phyloP scores from a whole-genome alignment of 1,140 invertebrate species.

The Drosophila biarmipes region DNA sequence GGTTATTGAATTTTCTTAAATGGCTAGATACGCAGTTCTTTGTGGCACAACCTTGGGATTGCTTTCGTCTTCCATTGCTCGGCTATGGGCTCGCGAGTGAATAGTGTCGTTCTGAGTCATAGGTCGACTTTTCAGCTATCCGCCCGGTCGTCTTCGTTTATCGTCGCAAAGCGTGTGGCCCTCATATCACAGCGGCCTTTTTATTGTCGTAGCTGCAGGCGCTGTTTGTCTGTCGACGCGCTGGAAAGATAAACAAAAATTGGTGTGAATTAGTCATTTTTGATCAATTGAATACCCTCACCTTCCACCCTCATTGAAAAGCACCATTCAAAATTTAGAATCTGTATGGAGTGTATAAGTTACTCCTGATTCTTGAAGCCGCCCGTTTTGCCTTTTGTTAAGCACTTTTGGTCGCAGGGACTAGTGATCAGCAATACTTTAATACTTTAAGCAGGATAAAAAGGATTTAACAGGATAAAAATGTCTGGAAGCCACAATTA shows the following conservation, averaged over 20 bases:
- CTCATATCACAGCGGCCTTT: slow-evolving; percentile 14
- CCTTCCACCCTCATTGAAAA: background rate
- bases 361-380: background rate
- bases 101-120: slow-evolving; percentile 12
- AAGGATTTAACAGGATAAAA: too few relatives aligned
- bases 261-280: slow-evolving; percentile 57
- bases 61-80: slow-evolving; percentile 28
- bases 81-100: background rate
- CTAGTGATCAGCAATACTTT: too few relatives aligned
- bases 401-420: too few relatives aligned
- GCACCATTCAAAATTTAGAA: background rate
- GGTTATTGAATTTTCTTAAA: slow-evolving; percentile 2
- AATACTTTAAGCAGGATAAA: too few relatives aligned
- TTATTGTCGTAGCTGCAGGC: slow-evolving; percentile 20
- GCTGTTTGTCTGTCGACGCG: background rate
- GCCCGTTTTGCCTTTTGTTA: background rate
- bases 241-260: slow-evolving; percentile 44
- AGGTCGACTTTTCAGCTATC: slow-evolving; percentile 2
- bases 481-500: slow-evolving; percentile 17
- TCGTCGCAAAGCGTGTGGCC: slow-evolving; percentile 9
- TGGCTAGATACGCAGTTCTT: slow-evolving; percentile 16
- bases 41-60: slow-evolving; percentile 45
- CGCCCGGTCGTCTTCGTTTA: background rate
- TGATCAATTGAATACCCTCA: slow-evolving; percentile 22
- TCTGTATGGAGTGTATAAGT: background rate